phyloP scores from a whole-genome alignment of 2,888 invertebrate genomes.

The Patella caerulea region DNA sequence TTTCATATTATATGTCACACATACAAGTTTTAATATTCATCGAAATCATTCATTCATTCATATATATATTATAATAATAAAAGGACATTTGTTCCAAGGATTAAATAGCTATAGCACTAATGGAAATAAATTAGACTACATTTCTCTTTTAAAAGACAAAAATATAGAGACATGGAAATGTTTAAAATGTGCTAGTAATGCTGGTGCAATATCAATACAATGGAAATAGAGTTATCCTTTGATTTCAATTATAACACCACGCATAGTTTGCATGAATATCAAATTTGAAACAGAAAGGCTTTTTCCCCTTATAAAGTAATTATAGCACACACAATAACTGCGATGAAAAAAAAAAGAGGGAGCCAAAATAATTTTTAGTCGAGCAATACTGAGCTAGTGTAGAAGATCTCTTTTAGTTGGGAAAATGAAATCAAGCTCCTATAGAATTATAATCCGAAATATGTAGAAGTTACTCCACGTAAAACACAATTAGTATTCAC shows the following conservation, averaged over 20 bases:
- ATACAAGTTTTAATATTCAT: not conserved
- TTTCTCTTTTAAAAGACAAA: not conserved
- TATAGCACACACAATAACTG: too few relatives aligned
- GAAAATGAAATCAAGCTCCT: too few relatives aligned
- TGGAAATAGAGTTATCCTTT: not conserved
- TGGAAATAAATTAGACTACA: not conserved
- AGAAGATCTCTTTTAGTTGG: too few relatives aligned
- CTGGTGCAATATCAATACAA: slow-evolving; percentile 9
- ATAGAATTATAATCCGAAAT: not conserved
- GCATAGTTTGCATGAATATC: too few relatives aligned
- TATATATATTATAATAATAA: slow-evolving; percentile 3
- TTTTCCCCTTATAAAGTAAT: too few relatives aligned
- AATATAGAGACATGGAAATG: not conserved
- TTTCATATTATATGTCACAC: not conserved
- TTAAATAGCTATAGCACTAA: slow-evolving; percentile 1
- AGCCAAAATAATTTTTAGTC: too few relatives aligned
- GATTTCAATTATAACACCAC: too few relatives aligned
- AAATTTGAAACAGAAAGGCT: too few relatives aligned
- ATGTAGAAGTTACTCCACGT: not conserved
- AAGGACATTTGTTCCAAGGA: not conserved
- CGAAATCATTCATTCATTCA: slow-evolving; percentile 5
- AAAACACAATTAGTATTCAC: not conserved
- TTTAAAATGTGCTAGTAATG: slow-evolving; percentile 10
- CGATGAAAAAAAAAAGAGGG: too few relatives aligned
- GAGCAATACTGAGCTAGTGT: too few relatives aligned